These are phyloP conservation scores for Helicoverpa armigera DNA, from an alignment of 1,140 invertebrate species.

Conservation along the genomic window DNA sequence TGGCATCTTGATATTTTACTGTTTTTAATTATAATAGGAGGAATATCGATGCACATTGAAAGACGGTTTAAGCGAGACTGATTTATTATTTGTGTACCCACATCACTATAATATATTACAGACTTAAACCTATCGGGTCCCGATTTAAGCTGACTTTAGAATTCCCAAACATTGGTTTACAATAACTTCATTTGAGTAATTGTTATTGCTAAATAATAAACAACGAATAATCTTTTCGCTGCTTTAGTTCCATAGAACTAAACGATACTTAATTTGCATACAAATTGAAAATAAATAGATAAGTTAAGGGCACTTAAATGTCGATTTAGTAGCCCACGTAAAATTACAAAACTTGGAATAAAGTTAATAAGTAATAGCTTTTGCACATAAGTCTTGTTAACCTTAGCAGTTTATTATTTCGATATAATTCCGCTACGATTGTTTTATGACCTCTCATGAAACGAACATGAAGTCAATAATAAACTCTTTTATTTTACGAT, in stretches of 20 bases:
- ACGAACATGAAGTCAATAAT: not conserved
- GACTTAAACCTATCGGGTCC: too few relatives aligned
- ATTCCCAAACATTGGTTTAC: too few relatives aligned
- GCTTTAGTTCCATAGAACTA: not conserved
- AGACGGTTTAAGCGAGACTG: too few relatives aligned
- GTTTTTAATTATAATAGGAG: too few relatives aligned
- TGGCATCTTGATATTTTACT: too few relatives aligned
- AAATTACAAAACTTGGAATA: not conserved
- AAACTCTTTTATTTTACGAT: not conserved
- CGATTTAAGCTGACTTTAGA: too few relatives aligned
- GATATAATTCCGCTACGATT: not conserved
- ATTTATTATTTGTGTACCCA: too few relatives aligned
- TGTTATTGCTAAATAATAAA: too few relatives aligned
- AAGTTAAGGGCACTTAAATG: not conserved
- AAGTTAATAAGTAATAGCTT: not conserved
- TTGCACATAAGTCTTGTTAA: not conserved
- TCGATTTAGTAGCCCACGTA: not conserved
- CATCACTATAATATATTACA: too few relatives aligned
- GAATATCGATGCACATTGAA: too few relatives aligned
- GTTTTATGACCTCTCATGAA: not conserved
- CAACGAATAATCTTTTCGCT: too few relatives aligned
- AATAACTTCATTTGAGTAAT: too few relatives aligned
- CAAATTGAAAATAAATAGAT: conserved; percentile 15
- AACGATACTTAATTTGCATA: not conserved
- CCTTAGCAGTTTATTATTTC: not conserved